These are phyloP conservation scores for Blomia tropicalis DNA, from an alignment of 2,888 invertebrate species.

Conservation along the genomic window DNA sequence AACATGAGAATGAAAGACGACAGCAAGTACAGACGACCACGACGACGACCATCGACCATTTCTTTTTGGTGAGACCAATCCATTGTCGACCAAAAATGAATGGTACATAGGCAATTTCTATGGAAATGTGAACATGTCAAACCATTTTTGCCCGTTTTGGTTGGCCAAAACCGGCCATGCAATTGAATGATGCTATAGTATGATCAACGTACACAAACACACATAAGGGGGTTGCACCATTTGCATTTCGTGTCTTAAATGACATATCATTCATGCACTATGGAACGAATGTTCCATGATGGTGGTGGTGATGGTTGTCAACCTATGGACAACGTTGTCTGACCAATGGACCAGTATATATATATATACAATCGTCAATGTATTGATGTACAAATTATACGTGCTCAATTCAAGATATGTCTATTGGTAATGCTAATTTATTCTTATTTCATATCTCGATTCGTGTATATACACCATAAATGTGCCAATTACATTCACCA, in stretches of 20 bases:
- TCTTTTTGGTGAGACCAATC: too few species aligned
- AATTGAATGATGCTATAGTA: neutral
- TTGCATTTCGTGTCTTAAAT: constrained; percentile 15
- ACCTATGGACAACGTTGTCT: too few species aligned
- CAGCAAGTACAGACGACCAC: too few species aligned
- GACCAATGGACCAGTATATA: too few species aligned
- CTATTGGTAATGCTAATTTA: constrained; percentile 8
- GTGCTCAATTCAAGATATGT: neutral
- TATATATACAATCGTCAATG: too few species aligned
- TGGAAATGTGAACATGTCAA: constrained; percentile 14
- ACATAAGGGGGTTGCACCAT: neutral
- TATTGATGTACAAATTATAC: constrained; percentile 15
- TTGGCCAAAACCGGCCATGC: too few species aligned
- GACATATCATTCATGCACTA: neutral
- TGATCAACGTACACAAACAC: too few species aligned
- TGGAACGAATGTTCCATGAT: neutral
- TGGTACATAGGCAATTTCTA: constrained; percentile 10
- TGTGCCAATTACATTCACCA: neutral
- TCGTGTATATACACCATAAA: neutral
- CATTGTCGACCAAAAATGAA: too few species aligned
- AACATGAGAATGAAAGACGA: too few species aligned
- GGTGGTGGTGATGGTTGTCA: too few species aligned
- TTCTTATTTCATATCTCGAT: neutral
- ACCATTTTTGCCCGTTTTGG: neutral
- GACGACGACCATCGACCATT: too few species aligned